Percentiles rank a stretch among this genome's conserved stretches.
Evolutionary conservation across 2,113 vertebrate species (phyloP).

Genomic region (Myodes glareolus): DNA sequence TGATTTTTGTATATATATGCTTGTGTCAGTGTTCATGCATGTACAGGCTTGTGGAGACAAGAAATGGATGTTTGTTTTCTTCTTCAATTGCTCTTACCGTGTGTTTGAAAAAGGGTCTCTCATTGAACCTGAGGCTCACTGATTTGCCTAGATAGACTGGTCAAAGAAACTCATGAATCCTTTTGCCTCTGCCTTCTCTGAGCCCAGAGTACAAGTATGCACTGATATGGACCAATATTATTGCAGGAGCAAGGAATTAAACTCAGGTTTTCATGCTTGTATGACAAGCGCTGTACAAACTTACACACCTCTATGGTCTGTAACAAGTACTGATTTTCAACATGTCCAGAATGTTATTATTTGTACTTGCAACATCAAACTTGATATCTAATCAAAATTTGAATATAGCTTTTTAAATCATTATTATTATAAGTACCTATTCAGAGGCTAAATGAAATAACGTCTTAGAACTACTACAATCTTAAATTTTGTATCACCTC

Average conservation of each 20-base stretch:
- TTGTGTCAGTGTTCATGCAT: not conserved
- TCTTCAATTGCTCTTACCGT: not conserved
- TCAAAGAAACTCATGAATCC: not conserved
- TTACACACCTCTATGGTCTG: not conserved
- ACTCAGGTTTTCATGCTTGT: not conserved
- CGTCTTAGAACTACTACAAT: not conserved
- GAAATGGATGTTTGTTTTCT: not conserved
- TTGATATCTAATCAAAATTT: not conserved
- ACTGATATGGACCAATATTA: not conserved
- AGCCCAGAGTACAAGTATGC: not conserved
- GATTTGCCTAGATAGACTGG: not conserved
- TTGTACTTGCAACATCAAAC: not conserved
- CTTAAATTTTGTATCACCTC: constrained; percentile 30
- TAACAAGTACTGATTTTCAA: not conserved
- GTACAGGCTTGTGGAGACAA: not conserved
- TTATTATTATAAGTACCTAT: not conserved
- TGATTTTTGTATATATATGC: not conserved
- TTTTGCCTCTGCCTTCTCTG: too few relatives aligned
- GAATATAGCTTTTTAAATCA: not conserved
- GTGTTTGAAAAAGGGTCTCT: not conserved
- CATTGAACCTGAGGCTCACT: not conserved
- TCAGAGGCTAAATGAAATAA: not conserved
- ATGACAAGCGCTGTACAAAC: not conserved
- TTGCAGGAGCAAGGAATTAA: not conserved
- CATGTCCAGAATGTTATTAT: not conserved